Evolutionary conservation across 2,888 invertebrate species (phyloP).

Genomic region (Cerastis rubricosa): DNA sequence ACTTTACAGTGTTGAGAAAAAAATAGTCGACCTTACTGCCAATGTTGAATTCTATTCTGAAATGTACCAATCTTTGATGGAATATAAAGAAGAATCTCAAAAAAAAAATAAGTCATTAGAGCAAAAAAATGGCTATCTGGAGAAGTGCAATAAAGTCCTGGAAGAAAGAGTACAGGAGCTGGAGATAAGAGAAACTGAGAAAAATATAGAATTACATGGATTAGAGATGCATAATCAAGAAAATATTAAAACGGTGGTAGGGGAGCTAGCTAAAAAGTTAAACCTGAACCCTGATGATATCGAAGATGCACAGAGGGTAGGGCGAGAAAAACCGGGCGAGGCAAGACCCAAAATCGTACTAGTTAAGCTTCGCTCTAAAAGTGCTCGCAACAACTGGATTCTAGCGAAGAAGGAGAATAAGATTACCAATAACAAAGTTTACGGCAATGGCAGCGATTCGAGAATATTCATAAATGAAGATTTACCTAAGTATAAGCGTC

Average conservation of each 20-base stretch:
- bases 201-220: not conserved
- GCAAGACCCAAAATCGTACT: not conserved
- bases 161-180: conserved; percentile 5
- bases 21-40: not conserved
- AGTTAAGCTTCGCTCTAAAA: no score
- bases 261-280: no score
- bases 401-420: not conserved
- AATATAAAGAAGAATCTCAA: not conserved
- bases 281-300: no score
- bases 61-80: not conserved
- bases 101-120: not conserved
- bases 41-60: not conserved
- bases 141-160: not conserved
- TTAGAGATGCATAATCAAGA: not conserved
- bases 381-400: not conserved
- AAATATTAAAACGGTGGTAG: no score
- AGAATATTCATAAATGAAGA: conserved; percentile 9
- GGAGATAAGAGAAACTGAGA: not conserved
- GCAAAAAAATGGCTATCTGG: not conserved
- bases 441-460: not conserved
- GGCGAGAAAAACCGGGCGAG: no score
- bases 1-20: conserved; percentile 7
- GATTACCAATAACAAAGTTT: not conserved
- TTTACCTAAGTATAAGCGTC: conserved; percentile 4
- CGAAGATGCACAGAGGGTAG: no score